Conservation (phyloP, 30 jellyfish, hydroid and myxozoan species). For the Turritopsis rubra region DNA sequence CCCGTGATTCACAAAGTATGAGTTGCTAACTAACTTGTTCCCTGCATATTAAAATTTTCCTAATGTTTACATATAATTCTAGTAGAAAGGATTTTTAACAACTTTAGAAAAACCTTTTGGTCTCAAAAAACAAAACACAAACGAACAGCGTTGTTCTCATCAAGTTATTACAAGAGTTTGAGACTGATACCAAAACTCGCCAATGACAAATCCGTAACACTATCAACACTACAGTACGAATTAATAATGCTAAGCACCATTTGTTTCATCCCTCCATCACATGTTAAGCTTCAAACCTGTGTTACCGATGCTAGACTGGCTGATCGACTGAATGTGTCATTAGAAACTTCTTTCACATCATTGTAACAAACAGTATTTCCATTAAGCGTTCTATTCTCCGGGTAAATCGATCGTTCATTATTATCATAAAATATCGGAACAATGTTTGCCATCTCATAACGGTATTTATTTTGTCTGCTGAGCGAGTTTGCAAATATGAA, state of each 20-base stretch:
- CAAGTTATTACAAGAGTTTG: too few relatives aligned
- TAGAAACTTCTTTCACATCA: conserved; percentile 8
- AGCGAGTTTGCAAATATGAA: not conserved
- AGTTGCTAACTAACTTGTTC: too few relatives aligned
- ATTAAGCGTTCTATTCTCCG: not conserved
- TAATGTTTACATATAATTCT: too few relatives aligned
- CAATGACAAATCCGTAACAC: not conserved
- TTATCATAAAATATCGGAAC: not conserved
- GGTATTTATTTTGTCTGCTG: not conserved
- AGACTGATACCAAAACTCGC: too few relatives aligned
- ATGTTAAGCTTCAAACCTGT: not conserved
- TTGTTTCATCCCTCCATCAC: too few relatives aligned
- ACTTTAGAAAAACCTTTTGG: too few relatives aligned
- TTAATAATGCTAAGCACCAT: not conserved
- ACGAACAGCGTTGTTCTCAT: too few relatives aligned
- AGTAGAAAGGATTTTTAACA: too few relatives aligned
- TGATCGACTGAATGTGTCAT: not conserved
- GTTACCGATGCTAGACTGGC: not conserved
- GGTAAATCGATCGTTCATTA: not conserved
- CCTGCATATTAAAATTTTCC: too few relatives aligned
- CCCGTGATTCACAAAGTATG: too few relatives aligned
- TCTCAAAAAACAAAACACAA: too few relatives aligned
- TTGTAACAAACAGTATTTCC: not conserved
- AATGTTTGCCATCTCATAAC: conserved; percentile 11
- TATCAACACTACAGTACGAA: not conserved